These are phyloP conservation scores for Mechanitis messenoides DNA, from an alignment of 2,888 invertebrate species.

Conservation along the genomic window DNA sequence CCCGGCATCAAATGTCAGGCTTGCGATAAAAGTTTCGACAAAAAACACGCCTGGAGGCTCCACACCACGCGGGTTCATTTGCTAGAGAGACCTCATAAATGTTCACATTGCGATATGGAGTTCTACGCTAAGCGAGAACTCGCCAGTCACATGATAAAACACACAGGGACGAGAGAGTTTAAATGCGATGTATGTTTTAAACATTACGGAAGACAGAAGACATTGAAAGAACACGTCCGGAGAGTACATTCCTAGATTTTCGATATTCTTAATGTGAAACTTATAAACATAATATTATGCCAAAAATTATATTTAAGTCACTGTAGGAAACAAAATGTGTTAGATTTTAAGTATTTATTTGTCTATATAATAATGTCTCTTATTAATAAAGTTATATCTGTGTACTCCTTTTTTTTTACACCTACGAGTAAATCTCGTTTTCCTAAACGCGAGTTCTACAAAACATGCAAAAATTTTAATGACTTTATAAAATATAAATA, in stretches of 20 bases:
- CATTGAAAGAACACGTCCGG: conserved; percentile 48
- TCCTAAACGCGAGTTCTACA: no score
- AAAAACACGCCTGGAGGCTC: conserved; percentile 40
- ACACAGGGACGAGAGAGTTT: conserved; percentile 46
- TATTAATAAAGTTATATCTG: neutral
- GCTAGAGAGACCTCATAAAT: conserved; percentile 45
- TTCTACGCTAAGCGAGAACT: conserved; percentile 45
- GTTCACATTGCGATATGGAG: conserved; percentile 43
- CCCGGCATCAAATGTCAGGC: conserved; percentile 45
- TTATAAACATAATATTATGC: neutral
- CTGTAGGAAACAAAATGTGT: no score
- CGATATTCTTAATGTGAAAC: neutral
- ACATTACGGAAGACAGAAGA: conserved; percentile 48
- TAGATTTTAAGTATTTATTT: no score
- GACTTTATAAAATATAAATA: no score
- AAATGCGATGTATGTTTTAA: conserved; percentile 48
- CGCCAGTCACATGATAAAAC: conserved; percentile 49
- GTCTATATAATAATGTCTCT: neutral
- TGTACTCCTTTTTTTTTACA: no score
- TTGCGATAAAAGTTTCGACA: conserved; percentile 45
- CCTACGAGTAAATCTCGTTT: no score
- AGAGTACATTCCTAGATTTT: conserved; percentile 25
- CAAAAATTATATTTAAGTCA: no score
- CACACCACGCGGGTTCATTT: conserved; percentile 52
- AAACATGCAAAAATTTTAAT: no score